A percentile compares a stretch with the other conserved stretches of the same genome.
phyloP scores from a whole-genome alignment of 2,888 invertebrate genomes.

The Glaucopsyche alexis region DNA sequence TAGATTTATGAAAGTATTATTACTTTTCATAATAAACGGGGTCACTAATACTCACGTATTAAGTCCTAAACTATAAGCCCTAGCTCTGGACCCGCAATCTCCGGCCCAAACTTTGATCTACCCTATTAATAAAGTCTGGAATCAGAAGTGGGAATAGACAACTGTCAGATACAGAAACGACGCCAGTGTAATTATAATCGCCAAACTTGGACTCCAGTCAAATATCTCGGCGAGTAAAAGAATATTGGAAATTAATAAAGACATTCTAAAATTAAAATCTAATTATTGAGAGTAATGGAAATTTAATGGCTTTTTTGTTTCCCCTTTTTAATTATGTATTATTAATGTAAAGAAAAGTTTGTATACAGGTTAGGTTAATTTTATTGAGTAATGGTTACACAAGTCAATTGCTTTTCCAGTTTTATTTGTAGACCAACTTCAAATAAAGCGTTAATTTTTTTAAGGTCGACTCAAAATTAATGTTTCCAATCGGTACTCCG shows the following conservation, averaged over 20 bases:
- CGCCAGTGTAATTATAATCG: slow-evolving; percentile 10
- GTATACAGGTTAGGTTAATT: background rate
- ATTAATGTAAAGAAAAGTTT: background rate
- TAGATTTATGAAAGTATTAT: background rate
- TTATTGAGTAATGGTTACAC: background rate
- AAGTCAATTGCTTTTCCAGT: too few species aligned
- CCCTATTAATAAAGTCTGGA: slow-evolving; percentile 34
- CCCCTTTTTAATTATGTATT: background rate
- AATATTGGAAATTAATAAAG: background rate
- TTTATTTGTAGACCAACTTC: too few species aligned
- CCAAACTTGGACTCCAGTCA: background rate
- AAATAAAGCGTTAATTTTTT: too few species aligned
- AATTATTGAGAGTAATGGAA: background rate
- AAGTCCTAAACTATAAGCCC: slow-evolving; percentile 23
- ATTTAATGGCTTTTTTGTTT: background rate
- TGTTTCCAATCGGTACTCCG: too few species aligned
- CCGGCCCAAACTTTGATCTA: slow-evolving; percentile 34
- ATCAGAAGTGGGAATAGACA: slow-evolving; percentile 30
- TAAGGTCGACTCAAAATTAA: too few species aligned
- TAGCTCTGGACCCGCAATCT: slow-evolving; percentile 32
- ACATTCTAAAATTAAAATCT: background rate
- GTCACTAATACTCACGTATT: background rate
- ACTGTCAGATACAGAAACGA: slow-evolving; percentile 28
- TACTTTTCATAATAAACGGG: background rate
- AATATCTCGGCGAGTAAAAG: background rate